Base-by-base conservation (phyloP, 2,113 vertebrate species). In the Myotis davidii region DNA sequence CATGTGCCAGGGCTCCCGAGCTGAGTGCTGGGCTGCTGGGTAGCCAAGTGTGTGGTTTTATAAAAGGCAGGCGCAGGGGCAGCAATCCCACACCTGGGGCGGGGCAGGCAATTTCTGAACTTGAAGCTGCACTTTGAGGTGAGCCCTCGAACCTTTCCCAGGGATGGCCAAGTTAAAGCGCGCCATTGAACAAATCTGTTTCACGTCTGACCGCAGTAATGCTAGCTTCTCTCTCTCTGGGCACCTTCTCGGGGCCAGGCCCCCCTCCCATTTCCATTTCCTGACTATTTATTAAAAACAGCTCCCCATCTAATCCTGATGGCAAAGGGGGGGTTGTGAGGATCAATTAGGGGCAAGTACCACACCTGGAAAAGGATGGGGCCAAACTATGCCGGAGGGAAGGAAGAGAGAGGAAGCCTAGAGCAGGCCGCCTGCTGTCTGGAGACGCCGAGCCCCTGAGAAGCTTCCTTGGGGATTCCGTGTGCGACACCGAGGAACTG, bases 41-140 rank as follows among this genome's bases (percentile, higher is more conserved):
- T 64, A 4, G 65, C 89, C 74, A 39, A 50, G 83, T 87, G 37
- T 76, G 16, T 5, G 16, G 23, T 67, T 79, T 94, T 54, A 39
- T 97, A 64, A 52, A 92, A 45, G 59, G 67, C 27, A 34, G 0
- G 13, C 6, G 5, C 13, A 18, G 5, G 25, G 21, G 14, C 69
- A 76, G 32, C 12, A 37, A 29, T 32, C 81, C 61, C 56, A 94
- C 50, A 56, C 34, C 17, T 21, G 25, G 90, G 5, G 1, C 81
- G 72, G 56, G 56, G 79, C 56, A 25, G 20, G 65, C 14, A 20
- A 37, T 91, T 91, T 94, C 56, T 1, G 10, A 96, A 96, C 97
- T 97, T 96, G 42, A 12, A 88, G 84, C 87, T 95, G 74, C 23
- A 34, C 82, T 89, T 91, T 85, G 96, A 96, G 93, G 94, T 91